Percentiles rank a stretch among this genome's conserved stretches.
Conservation (phyloP, 2,113 vertebrate genomes). For the Muntiacus muntjak region DNA sequence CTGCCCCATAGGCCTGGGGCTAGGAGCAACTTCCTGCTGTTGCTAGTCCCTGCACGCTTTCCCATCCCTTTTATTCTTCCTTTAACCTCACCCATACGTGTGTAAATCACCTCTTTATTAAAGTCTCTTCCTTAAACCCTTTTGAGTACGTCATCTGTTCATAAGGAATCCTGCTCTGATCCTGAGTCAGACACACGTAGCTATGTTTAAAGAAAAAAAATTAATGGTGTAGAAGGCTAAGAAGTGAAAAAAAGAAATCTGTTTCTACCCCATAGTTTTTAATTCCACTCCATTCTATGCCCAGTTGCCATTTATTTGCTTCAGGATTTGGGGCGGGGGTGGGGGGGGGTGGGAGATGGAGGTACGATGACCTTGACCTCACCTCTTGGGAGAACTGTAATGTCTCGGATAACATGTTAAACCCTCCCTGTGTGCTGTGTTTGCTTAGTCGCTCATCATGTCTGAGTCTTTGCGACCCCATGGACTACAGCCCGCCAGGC, state of each 20-base stretch:
- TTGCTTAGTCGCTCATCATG: not conserved
- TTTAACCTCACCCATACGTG: not conserved
- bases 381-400: not conserved
- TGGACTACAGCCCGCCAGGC: not conserved
- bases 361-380: not conserved
- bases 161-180: not conserved
- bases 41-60: not conserved
- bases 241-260: conserved; percentile 26
- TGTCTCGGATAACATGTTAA: not conserved
- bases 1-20: not conserved
- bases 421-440: not conserved
- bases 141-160: not conserved
- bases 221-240: not conserved
- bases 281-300: not conserved
- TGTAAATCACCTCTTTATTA: not conserved
- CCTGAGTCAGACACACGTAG: not conserved
- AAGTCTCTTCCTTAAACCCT: conserved; percentile 21
- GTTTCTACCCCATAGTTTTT: not conserved
- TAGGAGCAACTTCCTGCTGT: not conserved
- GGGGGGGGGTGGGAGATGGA: too few species aligned
- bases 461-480: not conserved
- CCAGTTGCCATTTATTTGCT: not conserved
- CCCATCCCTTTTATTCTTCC: not conserved
- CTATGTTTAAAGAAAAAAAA: not conserved
- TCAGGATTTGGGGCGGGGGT: not conserved